Conservation (phyloP, 1,140 invertebrate genomes). For the Drosophila lini region DNA sequence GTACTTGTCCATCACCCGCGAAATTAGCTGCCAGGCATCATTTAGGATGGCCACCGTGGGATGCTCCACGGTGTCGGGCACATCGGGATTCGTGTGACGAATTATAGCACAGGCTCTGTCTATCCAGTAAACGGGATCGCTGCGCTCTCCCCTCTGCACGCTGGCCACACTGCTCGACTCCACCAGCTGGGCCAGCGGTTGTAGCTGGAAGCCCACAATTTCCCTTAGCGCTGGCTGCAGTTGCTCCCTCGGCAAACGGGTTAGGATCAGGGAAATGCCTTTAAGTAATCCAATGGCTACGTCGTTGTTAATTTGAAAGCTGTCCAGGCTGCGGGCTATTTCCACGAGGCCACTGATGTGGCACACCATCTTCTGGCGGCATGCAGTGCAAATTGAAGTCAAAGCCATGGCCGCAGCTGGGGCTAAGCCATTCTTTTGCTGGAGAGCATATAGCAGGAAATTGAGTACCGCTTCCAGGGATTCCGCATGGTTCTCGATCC, state of each 20-base stretch:
- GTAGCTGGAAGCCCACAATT: conserved; percentile 91
- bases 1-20: conserved; percentile 90
- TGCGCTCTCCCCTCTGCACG: conserved; percentile 85
- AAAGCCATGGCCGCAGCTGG: conserved; percentile 90
- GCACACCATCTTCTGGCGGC: conserved; percentile 91
- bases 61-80: conserved; percentile 87
- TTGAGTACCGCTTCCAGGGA: conserved; percentile 92
- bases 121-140: conserved; percentile 96
- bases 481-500: conserved; percentile 95
- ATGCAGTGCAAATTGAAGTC: conserved; percentile 89
- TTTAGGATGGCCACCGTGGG: conserved; percentile 92
- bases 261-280: conserved; percentile 89
- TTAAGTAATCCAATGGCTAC: conserved; percentile 93
- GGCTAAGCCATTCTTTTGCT: conserved; percentile 89
- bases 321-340: conserved; percentile 92
- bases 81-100: conserved; percentile 89
- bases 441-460: conserved; percentile 90
- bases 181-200: conserved; percentile 87
- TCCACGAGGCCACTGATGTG: conserved; percentile 93
- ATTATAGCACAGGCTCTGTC: conserved; percentile 96
- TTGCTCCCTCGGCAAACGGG: conserved; percentile 87
- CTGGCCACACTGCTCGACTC: conserved; percentile 57
- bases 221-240: conserved; percentile 90
- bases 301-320: conserved; percentile 91
- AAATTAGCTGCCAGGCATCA: conserved; percentile 95